Conservation (phyloP, 1,140 invertebrate genomes). For the Heliconius hewitsoni region DNA sequence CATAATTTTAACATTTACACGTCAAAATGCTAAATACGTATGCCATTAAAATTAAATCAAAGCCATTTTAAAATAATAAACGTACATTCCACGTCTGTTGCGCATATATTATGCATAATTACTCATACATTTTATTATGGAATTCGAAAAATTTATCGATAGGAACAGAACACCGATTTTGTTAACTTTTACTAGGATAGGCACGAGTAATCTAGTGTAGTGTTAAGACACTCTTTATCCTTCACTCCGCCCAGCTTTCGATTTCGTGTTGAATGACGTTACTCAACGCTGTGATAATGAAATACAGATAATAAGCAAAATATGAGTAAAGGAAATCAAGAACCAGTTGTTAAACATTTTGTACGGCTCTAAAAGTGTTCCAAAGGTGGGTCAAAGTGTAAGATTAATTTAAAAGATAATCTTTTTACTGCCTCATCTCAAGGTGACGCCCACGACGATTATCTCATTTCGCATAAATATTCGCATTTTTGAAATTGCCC, state of each 20-base stretch:
- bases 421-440: constrained; percentile 45
- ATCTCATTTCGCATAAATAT: constrained; percentile 37
- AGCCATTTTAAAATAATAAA: constrained; percentile 9
- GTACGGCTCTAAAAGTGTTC: constrained; percentile 33
- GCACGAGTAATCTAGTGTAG: neutral
- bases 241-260: neutral
- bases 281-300: neutral
- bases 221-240: neutral
- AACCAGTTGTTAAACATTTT: constrained; percentile 34
- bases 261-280: neutral
- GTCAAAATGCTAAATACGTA: neutral
- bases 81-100: neutral
- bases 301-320: no score
- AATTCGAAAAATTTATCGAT: neutral
- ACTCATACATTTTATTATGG: neutral
- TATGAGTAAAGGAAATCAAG: neutral
- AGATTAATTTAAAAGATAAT: constrained; percentile 45
- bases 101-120: constrained; percentile 2
- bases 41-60: constrained; percentile 3
- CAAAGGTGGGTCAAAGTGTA: constrained; percentile 40
- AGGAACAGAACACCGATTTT: neutral
- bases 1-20: neutral
- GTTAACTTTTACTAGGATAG: neutral
- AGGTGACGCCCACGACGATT: constrained; percentile 49
- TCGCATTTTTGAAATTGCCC: constrained; percentile 25